These are phyloP conservation scores for Manacus vitellinus DNA, from an alignment of 2,113 vertebrate species.

Conservation along the genomic window DNA sequence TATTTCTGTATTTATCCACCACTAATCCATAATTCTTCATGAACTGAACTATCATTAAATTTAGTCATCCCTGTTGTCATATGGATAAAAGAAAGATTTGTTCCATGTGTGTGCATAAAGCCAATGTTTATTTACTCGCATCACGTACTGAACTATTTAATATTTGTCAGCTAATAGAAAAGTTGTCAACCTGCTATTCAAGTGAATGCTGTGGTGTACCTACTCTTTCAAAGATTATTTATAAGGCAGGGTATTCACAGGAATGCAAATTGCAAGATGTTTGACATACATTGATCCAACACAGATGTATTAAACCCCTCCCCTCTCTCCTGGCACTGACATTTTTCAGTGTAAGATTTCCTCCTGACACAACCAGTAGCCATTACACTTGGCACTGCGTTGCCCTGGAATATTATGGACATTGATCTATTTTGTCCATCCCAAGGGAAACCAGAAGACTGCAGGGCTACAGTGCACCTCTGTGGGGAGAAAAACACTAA, in stretches of 20 bases:
- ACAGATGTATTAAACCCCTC: background rate
- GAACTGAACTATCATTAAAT: background rate
- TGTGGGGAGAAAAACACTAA: background rate
- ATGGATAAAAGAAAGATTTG: background rate
- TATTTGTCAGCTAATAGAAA: background rate
- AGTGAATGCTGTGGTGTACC: background rate
- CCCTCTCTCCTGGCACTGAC: background rate
- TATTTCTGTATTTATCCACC: background rate
- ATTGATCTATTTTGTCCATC: background rate
- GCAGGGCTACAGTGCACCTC: background rate
- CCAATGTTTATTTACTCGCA: background rate
- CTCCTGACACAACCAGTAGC: background rate
- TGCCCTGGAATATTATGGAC: background rate
- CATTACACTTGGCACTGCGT: accelerated
- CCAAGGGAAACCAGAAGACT: background rate
- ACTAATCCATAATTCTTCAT: background rate
- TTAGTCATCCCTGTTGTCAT: background rate
- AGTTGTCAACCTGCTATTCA: background rate
- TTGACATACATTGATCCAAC: background rate
- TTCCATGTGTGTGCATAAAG: background rate
- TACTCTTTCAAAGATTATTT: background rate
- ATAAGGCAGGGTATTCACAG: background rate
- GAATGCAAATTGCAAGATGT: background rate
- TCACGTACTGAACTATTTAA: background rate
- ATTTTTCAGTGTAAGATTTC: background rate